A percentile compares a stretch with the other conserved stretches of the same genome.
Conservation (phyloP, 2,888 invertebrate genomes). For the Drosophila mettleri region DNA sequence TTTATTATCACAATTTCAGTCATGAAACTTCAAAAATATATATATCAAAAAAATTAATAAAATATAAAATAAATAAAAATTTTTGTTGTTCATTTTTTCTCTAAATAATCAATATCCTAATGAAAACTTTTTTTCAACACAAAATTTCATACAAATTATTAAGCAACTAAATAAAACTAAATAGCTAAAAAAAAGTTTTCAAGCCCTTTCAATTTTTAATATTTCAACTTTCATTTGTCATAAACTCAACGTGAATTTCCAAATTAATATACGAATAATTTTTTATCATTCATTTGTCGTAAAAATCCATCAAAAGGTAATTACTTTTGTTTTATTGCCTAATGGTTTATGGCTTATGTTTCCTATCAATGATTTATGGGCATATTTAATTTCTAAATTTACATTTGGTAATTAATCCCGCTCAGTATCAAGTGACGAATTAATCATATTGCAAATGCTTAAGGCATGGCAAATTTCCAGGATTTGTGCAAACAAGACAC, state of each 20-base stretch:
- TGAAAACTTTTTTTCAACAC: too few relatives aligned
- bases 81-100: too few relatives aligned
- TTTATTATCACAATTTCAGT: too few relatives aligned
- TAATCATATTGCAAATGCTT: slow-evolving; percentile 48
- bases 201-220: neutral
- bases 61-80: too few relatives aligned
- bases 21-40: too few relatives aligned
- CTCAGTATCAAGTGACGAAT: slow-evolving; percentile 50
- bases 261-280: slow-evolving; percentile 1
- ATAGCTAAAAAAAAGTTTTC: too few relatives aligned
- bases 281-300: slow-evolving; percentile 3
- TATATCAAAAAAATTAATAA: too few relatives aligned
- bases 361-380: slow-evolving; percentile 6
- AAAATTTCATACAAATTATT: too few relatives aligned
- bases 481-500: slow-evolving; percentile 27
- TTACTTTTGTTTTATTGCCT: slow-evolving; percentile 1
- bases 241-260: neutral
- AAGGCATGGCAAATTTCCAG: slow-evolving; percentile 49
- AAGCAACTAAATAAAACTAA: neutral
- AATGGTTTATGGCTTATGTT: slow-evolving; percentile 9
- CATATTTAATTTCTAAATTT: slow-evolving; percentile 25
- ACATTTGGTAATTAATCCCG: slow-evolving; percentile 47
- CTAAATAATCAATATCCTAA: too few relatives aligned
- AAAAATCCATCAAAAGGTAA: neutral
- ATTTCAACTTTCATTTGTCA: neutral